Evolutionary conservation across 2,797 vertebrate genomes (phyloP), one percentile per base, ranked within the genome.

Genomic region (Melanotaenia nigrans): DNA sequence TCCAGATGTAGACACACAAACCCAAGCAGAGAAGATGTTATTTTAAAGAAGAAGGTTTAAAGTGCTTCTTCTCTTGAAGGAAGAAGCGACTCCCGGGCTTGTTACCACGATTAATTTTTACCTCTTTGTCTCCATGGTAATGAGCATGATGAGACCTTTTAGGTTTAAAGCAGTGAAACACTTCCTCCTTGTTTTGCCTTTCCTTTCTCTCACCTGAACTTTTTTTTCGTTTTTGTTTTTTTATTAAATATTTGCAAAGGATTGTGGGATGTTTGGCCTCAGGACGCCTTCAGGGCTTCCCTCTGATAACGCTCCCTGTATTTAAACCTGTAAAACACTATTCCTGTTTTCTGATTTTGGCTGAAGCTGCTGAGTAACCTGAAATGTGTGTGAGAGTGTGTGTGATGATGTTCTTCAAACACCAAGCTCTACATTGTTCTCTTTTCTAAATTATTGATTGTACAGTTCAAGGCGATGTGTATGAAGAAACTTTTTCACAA

Each of bases 391-490:
- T 16, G 71, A 33, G 69, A 2, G 64, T 6, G 63, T 0, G 67
- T 0, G 60, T 40, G 79, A 25, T 36, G 13, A 58, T 78, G 70
- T 76, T 79, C 53, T 64, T 83, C 20, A 78, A 71, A 68, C 75
- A 70, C 65, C 7, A 54, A 82, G 66, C 60, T 79, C 70, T 85
- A 83, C 68, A 49, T 79, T 73, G 79, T 71, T 62, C 38, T 68
- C 51, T n/a, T 75, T 90, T 91, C 28, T 92, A 92, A 92, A 91
- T 93, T 92, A 93, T 93, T 92, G 87, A 92, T 91, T 93, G 92
- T 93, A 92, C 88, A 92, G 91, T 85, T 89, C 25, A 75, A 81
- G 71, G 61, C 61, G 6, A 87, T 45, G 53, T 63, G 74, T 72
- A 80, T 87, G 85, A 85, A 82, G 78, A 88, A 38, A 82, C 61